Evolutionary conservation across 2,113 vertebrate genomes (phyloP).

Genomic region (Tragelaphus scriptus): DNA sequence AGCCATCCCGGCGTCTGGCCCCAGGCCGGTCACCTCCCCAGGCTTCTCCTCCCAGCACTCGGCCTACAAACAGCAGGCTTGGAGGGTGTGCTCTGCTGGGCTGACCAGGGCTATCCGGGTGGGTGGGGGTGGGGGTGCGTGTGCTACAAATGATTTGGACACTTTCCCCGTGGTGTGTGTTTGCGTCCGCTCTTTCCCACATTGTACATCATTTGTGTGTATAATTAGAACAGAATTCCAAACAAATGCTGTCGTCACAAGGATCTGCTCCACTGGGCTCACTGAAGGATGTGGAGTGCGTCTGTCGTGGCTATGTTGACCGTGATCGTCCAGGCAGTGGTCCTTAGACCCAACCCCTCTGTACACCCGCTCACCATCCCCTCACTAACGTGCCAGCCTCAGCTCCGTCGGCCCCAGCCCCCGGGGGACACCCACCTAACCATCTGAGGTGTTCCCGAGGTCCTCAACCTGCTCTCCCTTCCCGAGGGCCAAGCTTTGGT

Average conservation of each 20-base stretch:
- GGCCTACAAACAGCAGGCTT: neutral
- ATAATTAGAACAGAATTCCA: neutral
- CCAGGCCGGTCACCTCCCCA: neutral
- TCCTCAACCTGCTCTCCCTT: neutral
- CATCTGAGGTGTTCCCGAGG: rapidly evolving
- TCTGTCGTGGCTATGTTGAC: neutral
- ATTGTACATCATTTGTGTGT: neutral
- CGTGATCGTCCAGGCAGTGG: neutral
- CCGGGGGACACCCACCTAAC: neutral
- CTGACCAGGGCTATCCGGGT: neutral
- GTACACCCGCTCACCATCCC: rapidly evolving
- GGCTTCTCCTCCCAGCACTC: neutral
- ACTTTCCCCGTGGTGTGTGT: neutral
- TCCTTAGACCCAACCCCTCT: neutral
- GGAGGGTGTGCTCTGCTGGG: neutral
- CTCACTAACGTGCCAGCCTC: neutral
- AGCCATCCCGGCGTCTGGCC: neutral
- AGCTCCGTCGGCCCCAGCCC: too few species aligned
- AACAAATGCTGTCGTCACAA: neutral
- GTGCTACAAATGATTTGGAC: neutral
- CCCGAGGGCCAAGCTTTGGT: neutral
- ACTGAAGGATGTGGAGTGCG: rapidly evolving
- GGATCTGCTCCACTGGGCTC: neutral
- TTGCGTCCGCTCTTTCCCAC: neutral
- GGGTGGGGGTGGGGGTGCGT: neutral